Base-by-base conservation (phyloP, 2,113 vertebrate genomes). In the Lophura nycthemera region DNA sequence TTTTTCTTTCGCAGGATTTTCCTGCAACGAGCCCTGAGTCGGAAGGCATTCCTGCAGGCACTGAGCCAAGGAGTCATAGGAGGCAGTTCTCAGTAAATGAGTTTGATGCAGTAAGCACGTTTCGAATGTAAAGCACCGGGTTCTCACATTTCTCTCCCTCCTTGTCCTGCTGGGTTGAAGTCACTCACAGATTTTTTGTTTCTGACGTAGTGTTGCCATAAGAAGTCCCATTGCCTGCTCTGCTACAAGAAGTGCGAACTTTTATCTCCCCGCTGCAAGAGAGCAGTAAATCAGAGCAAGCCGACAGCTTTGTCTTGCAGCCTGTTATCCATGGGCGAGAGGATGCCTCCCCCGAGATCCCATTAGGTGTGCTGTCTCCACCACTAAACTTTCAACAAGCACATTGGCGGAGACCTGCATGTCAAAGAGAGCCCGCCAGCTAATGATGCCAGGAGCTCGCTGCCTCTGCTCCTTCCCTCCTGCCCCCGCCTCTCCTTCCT, bases 291-390 rank as follows among this genome's bases (percentile, higher is more conserved):
- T 96, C 91, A 84, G 91, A 87, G 38, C 32, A 56, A 63, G 70
- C 74, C 82, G 91, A 89, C 91, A 92, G 93, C 89, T 91, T 92
- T 92, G 89, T 93, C 93, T 95, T 5, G 17, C 91, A 77, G 86
- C 56, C 85, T 59, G 84, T 95, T 92, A 92, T 74, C 94, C 86
- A 77, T 11, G 52, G 91, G 89, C 50, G 22, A 77, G 81, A 50
- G 70, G 89, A 92, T 90, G 81, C 81, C 74, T 96, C 96, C 89
- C 96, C 30, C 3, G 93, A 95, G 94, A 96, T 93, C 96, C 94
- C 91, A 96, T 95, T 96, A 96, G 89, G 71, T 93, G 87, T 56
- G 10, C 84, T 85, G 91, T 74, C 91, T 96, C 80, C 72, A 84
- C 50, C 81, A 85, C 91, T 87, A 84, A 90, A 86, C 77, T 86